Evolutionary conservation across 2,888 invertebrate species (phyloP).

Genomic region (Scotopteryx bipunctaria): DNA sequence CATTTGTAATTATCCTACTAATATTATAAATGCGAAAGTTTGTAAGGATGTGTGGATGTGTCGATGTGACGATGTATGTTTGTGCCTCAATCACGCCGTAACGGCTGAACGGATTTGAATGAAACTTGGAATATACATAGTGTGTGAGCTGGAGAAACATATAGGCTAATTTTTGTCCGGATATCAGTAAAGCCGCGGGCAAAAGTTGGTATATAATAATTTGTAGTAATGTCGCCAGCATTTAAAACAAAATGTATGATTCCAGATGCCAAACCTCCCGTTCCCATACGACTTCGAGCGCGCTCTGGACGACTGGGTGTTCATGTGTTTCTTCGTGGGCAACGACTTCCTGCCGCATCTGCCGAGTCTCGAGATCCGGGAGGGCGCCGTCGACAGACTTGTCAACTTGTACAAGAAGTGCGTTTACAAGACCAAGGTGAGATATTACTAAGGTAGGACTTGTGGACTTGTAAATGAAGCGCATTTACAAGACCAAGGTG

Average conservation of each 20-base stretch:
- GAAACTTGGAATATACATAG: too few relatives aligned
- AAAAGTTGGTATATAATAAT: too few relatives aligned
- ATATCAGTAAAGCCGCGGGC: too few relatives aligned
- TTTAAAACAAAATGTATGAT: neutral
- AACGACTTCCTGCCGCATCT: conserved; percentile 99
- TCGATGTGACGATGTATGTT: too few relatives aligned
- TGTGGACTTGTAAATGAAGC: conserved; percentile 97
- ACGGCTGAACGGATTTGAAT: too few relatives aligned
- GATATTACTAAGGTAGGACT: too few relatives aligned
- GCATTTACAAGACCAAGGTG: conserved; percentile 90
- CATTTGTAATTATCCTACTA: too few relatives aligned
- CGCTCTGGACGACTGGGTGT: conserved; percentile 97
- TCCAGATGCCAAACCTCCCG: conserved; percentile 93
- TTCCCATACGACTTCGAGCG: conserved; percentile 97
- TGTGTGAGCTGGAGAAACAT: too few relatives aligned
- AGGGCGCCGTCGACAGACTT: conserved; percentile 97
- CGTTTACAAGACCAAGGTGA: conserved; percentile 95
- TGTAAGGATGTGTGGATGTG: too few relatives aligned
- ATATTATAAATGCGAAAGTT: too few relatives aligned
- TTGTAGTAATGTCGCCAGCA: neutral
- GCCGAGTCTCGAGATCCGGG: conserved; percentile 98
- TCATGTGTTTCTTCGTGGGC: conserved; percentile 99
- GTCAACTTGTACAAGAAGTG: conserved; percentile 96
- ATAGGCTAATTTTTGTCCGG: too few relatives aligned
- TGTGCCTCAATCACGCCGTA: too few relatives aligned